Conservation (phyloP, 2,113 vertebrate genomes). For the Sialia sialis region DNA sequence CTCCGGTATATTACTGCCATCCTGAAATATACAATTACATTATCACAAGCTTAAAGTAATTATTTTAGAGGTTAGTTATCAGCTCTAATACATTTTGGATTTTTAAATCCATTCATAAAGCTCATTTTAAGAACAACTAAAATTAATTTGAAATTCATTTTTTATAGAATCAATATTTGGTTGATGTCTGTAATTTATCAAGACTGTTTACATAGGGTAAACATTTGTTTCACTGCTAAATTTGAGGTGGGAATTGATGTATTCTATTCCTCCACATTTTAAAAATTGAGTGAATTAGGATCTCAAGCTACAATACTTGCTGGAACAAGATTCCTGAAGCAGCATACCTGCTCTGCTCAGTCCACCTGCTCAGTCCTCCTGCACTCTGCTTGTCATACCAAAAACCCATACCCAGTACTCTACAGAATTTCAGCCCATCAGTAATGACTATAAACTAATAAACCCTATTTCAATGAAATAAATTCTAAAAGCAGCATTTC, state of each 20-base stretch:
- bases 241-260: neutral
- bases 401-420: neutral
- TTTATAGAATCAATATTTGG: constrained; percentile 28
- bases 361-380: neutral
- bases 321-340: neutral
- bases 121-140: neutral
- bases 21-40: neutral
- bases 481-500: neutral
- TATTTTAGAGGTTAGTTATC: neutral
- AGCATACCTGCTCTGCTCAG: neutral
- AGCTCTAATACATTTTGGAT: neutral
- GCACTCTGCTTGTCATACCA: neutral
- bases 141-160: neutral
- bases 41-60: neutral
- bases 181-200: neutral
- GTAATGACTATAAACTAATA: neutral
- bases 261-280: neutral
- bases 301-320: neutral
- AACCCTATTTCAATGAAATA: neutral
- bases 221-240: neutral
- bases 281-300: neutral
- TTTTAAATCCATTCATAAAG: neutral
- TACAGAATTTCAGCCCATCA: neutral
- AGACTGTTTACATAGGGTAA: neutral
- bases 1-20: neutral